Base-by-base conservation (phyloP, 2,888 invertebrate genomes). In the Phaedon cochleariae region DNA sequence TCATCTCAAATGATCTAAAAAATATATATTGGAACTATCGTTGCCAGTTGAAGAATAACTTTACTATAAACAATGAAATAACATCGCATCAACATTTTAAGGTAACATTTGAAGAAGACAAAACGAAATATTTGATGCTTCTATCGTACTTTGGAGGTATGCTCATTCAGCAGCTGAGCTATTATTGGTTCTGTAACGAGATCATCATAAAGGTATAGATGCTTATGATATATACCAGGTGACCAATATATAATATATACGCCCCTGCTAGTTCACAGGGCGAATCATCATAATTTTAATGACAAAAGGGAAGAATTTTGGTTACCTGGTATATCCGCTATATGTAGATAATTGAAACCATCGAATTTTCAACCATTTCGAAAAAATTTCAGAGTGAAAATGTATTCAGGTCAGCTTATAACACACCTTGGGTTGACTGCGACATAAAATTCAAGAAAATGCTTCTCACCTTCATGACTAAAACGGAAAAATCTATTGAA, bases 141-240 rank as follows among this genome's bases (percentile, higher is more conserved):
- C 26, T 62, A 10, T 61, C 31, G 9, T 64, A 54, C n/a, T 54
- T 59, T 5, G 21, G 49, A 1, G 51, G 69, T 29, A 68, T 73
- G 66, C 20, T 71, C 5, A 67, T 57, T 1, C 66, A 71, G 51
- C 72, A 71, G 53, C 65, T 68, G 17, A 52, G 67, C 29, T 69
- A 69, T 22, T 71, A 70, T 53, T 66, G 70, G 67, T 66, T 70
- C 58, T 70, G 70, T 31, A 69, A 64, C 41, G 62, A 73, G 29
- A 49, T 69, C n/a, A 71, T 69, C 7, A 51, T 54, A 51, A 70
- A 68, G 69, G 70, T 69, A 54, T n/a, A n/a, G n/a, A n/a, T n/a
- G n/a, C n/a, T n/a, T n/a, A n/a, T n/a, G n/a, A n/a, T n/a, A 4
- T 4, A 6, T 29, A 64, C 29, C 10, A 20, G 2, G 26, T 4